phyloP scores from a whole-genome alignment of 1,140 invertebrate species.

The Drosophila quadrilineata region DNA sequence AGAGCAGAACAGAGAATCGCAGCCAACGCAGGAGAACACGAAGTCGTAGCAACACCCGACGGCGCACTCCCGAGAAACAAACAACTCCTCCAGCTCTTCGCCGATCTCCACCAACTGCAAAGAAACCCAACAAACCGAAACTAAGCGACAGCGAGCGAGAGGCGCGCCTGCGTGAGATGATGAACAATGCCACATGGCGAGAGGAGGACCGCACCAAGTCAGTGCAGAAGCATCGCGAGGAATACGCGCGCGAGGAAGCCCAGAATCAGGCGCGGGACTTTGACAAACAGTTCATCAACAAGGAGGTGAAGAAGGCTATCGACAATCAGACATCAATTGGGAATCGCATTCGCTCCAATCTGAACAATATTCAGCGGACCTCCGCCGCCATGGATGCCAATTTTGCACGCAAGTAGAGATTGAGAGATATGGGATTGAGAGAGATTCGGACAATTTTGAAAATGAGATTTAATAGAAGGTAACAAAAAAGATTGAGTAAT shows the following conservation, averaged over 20 bases:
- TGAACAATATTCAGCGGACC: constrained; percentile 90
- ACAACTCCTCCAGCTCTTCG: neutral
- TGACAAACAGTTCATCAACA: constrained; percentile 83
- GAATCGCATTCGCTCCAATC: constrained; percentile 89
- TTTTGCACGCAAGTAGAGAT: constrained; percentile 85
- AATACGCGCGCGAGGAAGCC: constrained; percentile 84
- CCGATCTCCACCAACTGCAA: neutral
- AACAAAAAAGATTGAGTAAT: too few species aligned
- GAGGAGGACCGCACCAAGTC: constrained; percentile 86
- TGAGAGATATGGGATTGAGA: too few species aligned
- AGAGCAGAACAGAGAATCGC: neutral
- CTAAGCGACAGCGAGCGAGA: constrained; percentile 86
- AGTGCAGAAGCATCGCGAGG: constrained; percentile 85
- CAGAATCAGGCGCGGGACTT: constrained; percentile 80
- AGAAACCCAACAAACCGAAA: constrained; percentile 44
- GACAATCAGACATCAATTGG: constrained; percentile 86
- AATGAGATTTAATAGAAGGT: too few species aligned
- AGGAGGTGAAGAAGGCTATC: constrained; percentile 86
- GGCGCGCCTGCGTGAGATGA: constrained; percentile 89
- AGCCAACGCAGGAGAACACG: constrained; percentile 7
- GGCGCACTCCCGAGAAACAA: constrained; percentile 23
- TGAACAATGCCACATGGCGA: constrained; percentile 88
- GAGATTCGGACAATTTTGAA: too few species aligned
- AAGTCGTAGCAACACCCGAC: too few species aligned
- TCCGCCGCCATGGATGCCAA: constrained; percentile 86